Evolutionary conservation across 2,113 vertebrate species (phyloP).

Genomic region (Rafetus swinhoei): DNA sequence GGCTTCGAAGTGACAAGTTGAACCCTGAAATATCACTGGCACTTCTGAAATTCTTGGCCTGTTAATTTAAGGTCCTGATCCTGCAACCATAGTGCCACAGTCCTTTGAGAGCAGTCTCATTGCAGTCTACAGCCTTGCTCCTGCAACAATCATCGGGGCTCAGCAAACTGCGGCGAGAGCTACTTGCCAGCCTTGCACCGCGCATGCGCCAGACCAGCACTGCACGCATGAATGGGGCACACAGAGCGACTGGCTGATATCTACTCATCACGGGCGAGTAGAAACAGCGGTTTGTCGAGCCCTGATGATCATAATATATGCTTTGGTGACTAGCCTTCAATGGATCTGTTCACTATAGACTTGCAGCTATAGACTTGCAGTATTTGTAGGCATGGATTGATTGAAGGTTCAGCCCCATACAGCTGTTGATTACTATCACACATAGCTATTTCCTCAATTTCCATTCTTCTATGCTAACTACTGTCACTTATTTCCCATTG

Average conservation of each 20-base stretch:
- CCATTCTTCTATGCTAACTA: rapidly evolving
- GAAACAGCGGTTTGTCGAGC: too few relatives aligned
- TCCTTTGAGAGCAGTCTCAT: too few relatives aligned
- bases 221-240: too few relatives aligned
- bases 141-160: neutral
- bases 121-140: neutral
- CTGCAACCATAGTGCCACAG: neutral
- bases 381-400: neutral
- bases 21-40: neutral
- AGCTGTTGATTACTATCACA: neutral
- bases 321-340: neutral
- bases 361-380: neutral
- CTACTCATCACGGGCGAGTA: too few relatives aligned
- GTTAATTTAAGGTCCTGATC: neutral
- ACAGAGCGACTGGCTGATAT: too few relatives aligned
- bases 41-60: neutral
- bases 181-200: too few relatives aligned
- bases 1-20: neutral
- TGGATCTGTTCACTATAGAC: neutral
- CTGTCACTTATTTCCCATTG: neutral
- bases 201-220: too few relatives aligned
- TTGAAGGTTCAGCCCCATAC: neutral
- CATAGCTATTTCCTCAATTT: too few relatives aligned
- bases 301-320: neutral
- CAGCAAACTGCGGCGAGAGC: too few relatives aligned